Evolutionary conservation across 2,113 vertebrate genomes (phyloP), one percentile per base, ranked within the genome.

Genomic region (Prunella fulvescens): DNA sequence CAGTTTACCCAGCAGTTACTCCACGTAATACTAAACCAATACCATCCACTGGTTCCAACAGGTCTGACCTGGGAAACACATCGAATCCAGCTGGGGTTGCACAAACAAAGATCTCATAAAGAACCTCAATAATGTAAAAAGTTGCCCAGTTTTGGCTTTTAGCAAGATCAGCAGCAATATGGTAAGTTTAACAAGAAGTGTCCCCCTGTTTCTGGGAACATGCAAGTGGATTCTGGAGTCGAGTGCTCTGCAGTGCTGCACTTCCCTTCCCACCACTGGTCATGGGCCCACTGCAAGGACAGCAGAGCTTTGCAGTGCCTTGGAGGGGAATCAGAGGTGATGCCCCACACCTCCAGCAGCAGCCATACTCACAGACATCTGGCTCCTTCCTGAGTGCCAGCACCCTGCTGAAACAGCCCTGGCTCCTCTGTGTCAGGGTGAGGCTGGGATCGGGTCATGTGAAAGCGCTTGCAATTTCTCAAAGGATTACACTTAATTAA

Each of bases 391-490:
- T 0, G 13, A 28, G 31, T 3, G 18, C 80, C 88, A 90, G 79
- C 72, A 12, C 91, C 25, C 64, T 25, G 37, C 61, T 0, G 3
- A 47, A 88, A 64, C 56, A 78, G 76, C 58, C 72, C 70, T 4
- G 11, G 53, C 6, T 74, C 58, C 66, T 85, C 89, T 31, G 85
- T 82, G 85, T 83, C 81, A 42, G 50, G 33, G 76, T 28, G 61
- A 92, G 90, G 88, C 83, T 90, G 95, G 83, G 83, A 80, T 86
- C 4, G 0, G 86, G 95, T 98, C 97, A 98, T 95, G 96, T 97
- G 98, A 97, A 97, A 98, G 85, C 1, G 94, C 97, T 98, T 98
- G 95, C 96, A 92, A 97, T 95, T 97, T 95, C 95, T 98, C 67
- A 96, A 96, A 81, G 95, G 97, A 98, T 98, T 98, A 97, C 54